A percentile compares a stretch with the other conserved stretches of the same genome.
Evolutionary conservation across 64 coral and sea anemone genomes (phyloP).

Genomic region (Trachythela sp.): DNA sequence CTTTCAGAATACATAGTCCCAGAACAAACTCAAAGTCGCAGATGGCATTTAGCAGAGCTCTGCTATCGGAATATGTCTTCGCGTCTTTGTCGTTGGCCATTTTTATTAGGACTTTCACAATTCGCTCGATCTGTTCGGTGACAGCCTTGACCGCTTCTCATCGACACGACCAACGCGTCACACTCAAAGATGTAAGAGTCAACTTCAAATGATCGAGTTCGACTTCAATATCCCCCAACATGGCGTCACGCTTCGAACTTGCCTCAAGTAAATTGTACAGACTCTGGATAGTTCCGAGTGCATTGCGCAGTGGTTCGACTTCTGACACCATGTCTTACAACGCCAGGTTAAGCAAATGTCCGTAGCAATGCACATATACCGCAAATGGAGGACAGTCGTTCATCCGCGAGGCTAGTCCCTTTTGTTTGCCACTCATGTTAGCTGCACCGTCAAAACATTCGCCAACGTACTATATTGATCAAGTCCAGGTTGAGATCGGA

Average conservation of each 20-base stretch:
- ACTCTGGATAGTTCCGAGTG: no score
- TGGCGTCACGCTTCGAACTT: slow-evolving; percentile 30
- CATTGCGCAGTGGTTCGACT: no score
- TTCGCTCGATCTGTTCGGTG: slow-evolving; percentile 38
- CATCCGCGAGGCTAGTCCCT: no score
- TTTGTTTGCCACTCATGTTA: no score
- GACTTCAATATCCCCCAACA: not conserved
- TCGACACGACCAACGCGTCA: not conserved
- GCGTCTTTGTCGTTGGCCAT: slow-evolving; percentile 27
- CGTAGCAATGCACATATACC: no score
- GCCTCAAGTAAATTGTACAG: slow-evolving; percentile 44
- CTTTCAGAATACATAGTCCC: no score
- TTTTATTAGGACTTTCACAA: slow-evolving; percentile 37
- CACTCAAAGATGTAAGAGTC: not conserved
- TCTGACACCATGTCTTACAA: no score
- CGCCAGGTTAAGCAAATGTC: no score
- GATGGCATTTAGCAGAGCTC: no score
- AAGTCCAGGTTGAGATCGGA: slow-evolving; percentile 30
- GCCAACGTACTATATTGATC: slow-evolving; percentile 35
- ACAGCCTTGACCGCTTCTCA: slow-evolving; percentile 39
- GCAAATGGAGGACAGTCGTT: no score
- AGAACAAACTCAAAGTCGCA: no score
- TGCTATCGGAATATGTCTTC: slow-evolving; percentile 45
- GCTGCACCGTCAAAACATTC: slow-evolving; percentile 56
- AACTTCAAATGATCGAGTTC: not conserved